phyloP scores from a whole-genome alignment of 2,113 vertebrate species.

The Hyperopisus bebe region DNA sequence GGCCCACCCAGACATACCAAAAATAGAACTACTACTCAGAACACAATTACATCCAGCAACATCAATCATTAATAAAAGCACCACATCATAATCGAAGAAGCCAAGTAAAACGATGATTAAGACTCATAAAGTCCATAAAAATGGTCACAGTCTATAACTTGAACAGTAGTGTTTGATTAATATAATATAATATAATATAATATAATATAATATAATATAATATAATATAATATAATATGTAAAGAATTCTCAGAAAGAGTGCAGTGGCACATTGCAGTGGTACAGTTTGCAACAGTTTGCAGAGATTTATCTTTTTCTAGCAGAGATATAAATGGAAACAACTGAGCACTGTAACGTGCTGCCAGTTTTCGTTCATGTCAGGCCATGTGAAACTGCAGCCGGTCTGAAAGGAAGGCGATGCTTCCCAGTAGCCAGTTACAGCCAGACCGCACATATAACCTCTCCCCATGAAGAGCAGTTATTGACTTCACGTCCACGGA shows the following conservation, averaged over 20 bases:
- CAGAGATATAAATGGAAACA: constrained; percentile 11
- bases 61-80: neutral
- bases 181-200: neutral
- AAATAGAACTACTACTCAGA: neutral
- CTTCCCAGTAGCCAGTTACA: neutral
- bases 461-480: neutral
- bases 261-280: neutral
- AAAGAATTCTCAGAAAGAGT: neutral
- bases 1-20: neutral
- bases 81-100: neutral
- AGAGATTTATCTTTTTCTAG: constrained; percentile 6
- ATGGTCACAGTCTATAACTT: neutral
- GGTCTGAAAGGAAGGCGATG: neutral
- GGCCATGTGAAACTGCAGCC: neutral
- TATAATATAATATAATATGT: neutral
- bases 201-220: neutral
- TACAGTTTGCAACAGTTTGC: neutral
- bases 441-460: neutral
- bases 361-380: neutral
- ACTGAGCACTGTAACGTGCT: neutral
- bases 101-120: neutral
- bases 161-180: neutral
- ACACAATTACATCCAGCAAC: neutral
- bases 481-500: neutral
- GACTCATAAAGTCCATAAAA: neutral